phyloP scores from a whole-genome alignment of 2,113 vertebrate species.

The Platysteira castanea region DNA sequence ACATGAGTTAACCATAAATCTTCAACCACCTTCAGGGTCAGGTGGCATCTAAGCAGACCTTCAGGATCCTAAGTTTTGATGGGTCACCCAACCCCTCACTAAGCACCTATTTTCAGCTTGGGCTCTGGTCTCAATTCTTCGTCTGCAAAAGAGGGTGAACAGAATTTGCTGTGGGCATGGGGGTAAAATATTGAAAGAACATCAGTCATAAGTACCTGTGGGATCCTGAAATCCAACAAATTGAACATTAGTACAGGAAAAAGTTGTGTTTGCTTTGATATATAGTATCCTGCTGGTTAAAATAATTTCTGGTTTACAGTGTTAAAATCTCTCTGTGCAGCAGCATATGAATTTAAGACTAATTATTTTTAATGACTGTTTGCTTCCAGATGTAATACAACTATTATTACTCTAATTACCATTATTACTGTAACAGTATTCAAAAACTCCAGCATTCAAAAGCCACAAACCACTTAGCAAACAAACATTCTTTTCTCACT shows the following conservation, averaged over 20 bases:
- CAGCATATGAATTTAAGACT: background rate
- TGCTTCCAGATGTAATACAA: background rate
- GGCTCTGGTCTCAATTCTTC: background rate
- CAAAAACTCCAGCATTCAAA: background rate
- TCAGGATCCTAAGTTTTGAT: background rate
- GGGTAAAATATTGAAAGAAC: background rate
- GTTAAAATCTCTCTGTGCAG: background rate
- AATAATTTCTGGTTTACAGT: background rate
- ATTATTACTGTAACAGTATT: background rate
- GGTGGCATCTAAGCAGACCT: background rate
- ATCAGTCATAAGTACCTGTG: background rate
- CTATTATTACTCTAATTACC: background rate
- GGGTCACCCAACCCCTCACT: background rate
- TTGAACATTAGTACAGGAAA: background rate
- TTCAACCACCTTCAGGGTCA: background rate
- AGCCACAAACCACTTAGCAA: background rate
- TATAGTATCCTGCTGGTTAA: background rate
- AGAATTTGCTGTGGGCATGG: background rate
- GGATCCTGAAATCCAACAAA: background rate
- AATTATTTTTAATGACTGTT: conserved; percentile 39
- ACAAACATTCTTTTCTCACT: background rate
- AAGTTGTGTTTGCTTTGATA: background rate
- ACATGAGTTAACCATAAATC: background rate
- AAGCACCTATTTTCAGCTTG: background rate
- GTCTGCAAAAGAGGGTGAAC: accelerated